A percentile compares a stretch with the other conserved stretches of the same genome.
Evolutionary conservation across 2,797 vertebrate genomes (phyloP).

Genomic region (Bryconaethiops microstoma): DNA sequence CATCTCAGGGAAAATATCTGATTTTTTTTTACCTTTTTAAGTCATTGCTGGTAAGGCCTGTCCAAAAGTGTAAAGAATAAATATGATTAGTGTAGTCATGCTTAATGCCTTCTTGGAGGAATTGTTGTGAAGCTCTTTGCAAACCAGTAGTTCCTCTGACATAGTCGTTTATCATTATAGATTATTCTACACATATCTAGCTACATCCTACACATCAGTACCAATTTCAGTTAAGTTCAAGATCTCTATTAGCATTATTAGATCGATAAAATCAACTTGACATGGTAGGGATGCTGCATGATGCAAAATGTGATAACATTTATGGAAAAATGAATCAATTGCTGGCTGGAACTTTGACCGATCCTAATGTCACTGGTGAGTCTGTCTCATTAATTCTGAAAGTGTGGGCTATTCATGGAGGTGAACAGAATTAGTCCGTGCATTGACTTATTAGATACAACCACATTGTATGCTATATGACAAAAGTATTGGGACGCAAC

Average conservation of each 20-base stretch:
- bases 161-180: conserved; percentile 31
- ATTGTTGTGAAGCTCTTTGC: conserved; percentile 12
- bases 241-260: conserved; percentile 35
- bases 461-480: background rate
- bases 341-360: conserved; percentile 6
- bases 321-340: conserved; percentile 21
- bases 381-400: background rate
- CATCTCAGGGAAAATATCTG: background rate
- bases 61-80: background rate
- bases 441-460: background rate
- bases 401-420: background rate
- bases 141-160: background rate
- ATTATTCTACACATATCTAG: conserved; percentile 21
- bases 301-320: conserved; percentile 5
- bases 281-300: conserved; percentile 9
- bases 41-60: background rate
- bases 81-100: background rate
- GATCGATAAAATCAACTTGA: conserved; percentile 24
- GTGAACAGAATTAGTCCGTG: background rate
- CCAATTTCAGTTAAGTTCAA: conserved; percentile 39
- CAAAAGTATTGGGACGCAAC: no score
- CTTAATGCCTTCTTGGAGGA: background rate
- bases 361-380: background rate
- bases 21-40: background rate
- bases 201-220: conserved; percentile 15